Evolutionary conservation across 2,113 vertebrate genomes (phyloP), one percentile per base, ranked within the genome.

Genomic region (Tursiops truncatus): DNA sequence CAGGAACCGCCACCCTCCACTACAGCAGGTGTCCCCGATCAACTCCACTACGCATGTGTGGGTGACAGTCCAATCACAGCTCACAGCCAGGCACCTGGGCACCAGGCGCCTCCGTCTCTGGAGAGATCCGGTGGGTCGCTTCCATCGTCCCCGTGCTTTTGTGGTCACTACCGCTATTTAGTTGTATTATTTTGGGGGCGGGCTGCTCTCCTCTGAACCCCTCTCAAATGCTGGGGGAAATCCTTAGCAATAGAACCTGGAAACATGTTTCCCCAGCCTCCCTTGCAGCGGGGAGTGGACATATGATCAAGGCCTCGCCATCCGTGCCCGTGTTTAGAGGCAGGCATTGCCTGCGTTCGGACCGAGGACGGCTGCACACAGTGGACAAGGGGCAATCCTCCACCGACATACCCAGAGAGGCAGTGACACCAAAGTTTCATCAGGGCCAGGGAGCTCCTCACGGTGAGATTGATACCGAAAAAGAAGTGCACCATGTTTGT

Each of bases 401-500:
- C 33, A 5, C 1, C 0, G 25, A 41, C 50, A 1, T 38, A 65
- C 76, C 65, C 8, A 33, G 63, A 28, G 3, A 31, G 74, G 73
- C 2, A 4, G 12, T 0, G 31, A 26, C 26, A 6, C 62, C 28
- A 3, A 21, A 6, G 53, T 1, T 4, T 73, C 60, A 0, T 0
- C 3, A 0, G 53, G 85, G 50, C 28, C 83, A 1, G 62, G 84
- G 31, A 18, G 74, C 74, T 80, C 87, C 63, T 58, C 77, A 0
- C 9, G 96, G 62, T 26, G 97, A 90, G 7, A 85, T 38, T 96
- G 98, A 94, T n/a, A 44, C 91, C 98, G 92, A n/a, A 95, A 95
- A 98, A 98, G 98, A 98, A 98, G 98, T 98, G 98, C 98, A 98
- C 98, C 98, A 97, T 98, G 98, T 98, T 98, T 98, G 98, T 98